A percentile compares a stretch with the other conserved stretches of the same genome.
These are phyloP conservation scores for Champsocephalus gunnari DNA, from an alignment of 2,797 vertebrate species.

Conservation along the genomic window DNA sequence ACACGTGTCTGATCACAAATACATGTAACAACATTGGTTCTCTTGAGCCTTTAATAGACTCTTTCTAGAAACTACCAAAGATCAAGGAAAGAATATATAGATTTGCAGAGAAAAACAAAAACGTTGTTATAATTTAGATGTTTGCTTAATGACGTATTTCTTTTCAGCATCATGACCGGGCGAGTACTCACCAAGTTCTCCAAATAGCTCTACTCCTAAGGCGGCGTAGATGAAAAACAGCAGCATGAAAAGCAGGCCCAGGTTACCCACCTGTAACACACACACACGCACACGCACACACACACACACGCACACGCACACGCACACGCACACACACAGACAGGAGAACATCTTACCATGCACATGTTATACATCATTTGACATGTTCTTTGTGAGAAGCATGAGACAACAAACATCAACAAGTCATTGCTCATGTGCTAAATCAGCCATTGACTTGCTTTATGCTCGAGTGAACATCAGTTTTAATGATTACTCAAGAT, in stretches of 20 bases:
- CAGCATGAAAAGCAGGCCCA: slow-evolving; percentile 98
- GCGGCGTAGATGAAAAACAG: slow-evolving; percentile 99
- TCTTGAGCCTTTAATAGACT: background rate
- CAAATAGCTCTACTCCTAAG: slow-evolving; percentile 97
- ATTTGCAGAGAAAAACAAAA: too few relatives aligned
- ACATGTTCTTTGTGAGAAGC: background rate
- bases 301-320: background rate
- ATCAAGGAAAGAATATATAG: background rate
- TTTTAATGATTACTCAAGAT: background rate
- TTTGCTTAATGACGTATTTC: background rate
- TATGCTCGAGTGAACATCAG: background rate
- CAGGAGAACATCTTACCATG: slow-evolving; percentile 15
- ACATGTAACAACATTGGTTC: background rate
- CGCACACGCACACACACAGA: slow-evolving; percentile 16
- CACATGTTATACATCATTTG: slow-evolving; percentile 17
- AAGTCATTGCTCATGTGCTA: background rate
- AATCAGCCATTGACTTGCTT: background rate
- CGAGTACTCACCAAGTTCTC: slow-evolving; percentile 92
- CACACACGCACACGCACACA: slow-evolving; percentile 32
- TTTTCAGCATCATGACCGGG: background rate
- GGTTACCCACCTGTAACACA: slow-evolving; percentile 94
- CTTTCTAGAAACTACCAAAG: background rate
- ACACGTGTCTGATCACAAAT: background rate
- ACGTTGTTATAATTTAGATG: background rate
- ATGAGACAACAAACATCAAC: background rate